Evolutionary conservation across 2,888 invertebrate genomes (phyloP).

Genomic region (Rhingia rostrata): DNA sequence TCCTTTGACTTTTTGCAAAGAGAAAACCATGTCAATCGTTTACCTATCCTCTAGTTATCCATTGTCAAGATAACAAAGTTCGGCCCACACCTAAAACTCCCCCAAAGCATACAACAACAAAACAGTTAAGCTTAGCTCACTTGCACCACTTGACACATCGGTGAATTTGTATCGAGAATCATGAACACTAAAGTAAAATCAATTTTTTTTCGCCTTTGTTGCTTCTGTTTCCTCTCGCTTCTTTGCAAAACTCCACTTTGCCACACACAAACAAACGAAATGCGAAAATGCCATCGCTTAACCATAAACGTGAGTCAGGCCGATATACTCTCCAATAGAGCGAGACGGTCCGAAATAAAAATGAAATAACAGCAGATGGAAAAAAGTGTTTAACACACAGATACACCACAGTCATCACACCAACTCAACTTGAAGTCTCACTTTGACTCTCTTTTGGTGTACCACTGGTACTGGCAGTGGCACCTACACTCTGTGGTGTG

Average conservation of each 20-base stretch:
- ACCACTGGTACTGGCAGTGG: conserved; percentile 37
- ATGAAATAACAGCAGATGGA: conserved; percentile 43
- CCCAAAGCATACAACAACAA: conserved; percentile 4
- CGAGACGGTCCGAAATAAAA: conserved; percentile 64
- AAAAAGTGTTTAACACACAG: conserved; percentile 16
- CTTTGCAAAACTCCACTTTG: conserved; percentile 36
- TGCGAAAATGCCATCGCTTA: conserved; percentile 33
- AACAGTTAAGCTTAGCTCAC: conserved; percentile 36
- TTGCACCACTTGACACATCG: conserved; percentile 53
- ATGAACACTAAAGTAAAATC: conserved; percentile 37
- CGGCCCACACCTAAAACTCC: conserved; percentile 35
- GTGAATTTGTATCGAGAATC: conserved; percentile 15
- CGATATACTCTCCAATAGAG: conserved; percentile 67
- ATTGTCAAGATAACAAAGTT: conserved; percentile 25
- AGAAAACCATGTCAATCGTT: no score
- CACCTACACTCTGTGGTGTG: conserved; percentile 13
- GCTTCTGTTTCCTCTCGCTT: no score
- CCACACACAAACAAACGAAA: conserved; percentile 24
- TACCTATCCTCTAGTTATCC: not conserved
- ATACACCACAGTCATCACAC: conserved; percentile 2
- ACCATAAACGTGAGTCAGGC: conserved; percentile 58
- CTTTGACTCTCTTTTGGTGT: conserved; percentile 30
- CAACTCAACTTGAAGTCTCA: not conserved
- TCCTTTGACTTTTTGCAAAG: no score
- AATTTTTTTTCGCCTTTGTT: conserved; percentile 21